These are phyloP conservation scores for Trypoxylon attenuatum DNA, from an alignment of 2,888 invertebrate species.

Conservation along the genomic window DNA sequence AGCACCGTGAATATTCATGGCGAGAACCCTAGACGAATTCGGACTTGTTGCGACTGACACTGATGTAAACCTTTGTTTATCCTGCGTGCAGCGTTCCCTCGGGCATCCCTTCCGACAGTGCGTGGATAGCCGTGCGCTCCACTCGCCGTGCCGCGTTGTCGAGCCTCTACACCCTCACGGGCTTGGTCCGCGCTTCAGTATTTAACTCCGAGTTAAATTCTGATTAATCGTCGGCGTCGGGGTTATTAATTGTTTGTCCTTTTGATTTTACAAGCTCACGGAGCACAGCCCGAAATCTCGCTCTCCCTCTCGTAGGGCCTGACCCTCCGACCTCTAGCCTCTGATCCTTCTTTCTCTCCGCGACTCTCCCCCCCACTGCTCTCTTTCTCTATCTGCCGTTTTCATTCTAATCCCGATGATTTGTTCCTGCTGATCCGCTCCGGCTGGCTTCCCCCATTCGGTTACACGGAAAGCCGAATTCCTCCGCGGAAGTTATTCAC, in stretches of 20 bases:
- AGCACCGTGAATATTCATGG: slow-evolving; percentile 67
- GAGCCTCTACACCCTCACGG: too few relatives aligned
- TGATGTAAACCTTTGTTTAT: slow-evolving; percentile 74
- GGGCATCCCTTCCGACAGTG: slow-evolving; percentile 27
- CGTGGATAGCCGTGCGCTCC: too few relatives aligned
- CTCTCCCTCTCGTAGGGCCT: slow-evolving; percentile 24
- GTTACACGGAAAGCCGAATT: slow-evolving; percentile 26
- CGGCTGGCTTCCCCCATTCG: slow-evolving; percentile 17
- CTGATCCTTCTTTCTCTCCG: slow-evolving; percentile 25
- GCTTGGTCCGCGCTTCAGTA: slow-evolving; percentile 53
- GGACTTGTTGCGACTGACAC: slow-evolving; percentile 75
- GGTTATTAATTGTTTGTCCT: slow-evolving; percentile 73
- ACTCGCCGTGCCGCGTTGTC: too few relatives aligned
- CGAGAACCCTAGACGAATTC: slow-evolving; percentile 68
- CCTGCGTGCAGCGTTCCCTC: slow-evolving; percentile 54
- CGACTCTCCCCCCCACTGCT: slow-evolving; percentile 14
- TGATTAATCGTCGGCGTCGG: slow-evolving; percentile 69
- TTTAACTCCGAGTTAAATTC: slow-evolving; percentile 71
- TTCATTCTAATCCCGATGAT: slow-evolving; percentile 71
- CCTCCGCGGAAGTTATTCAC: slow-evolving; percentile 25
- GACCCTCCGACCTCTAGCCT: neutral
- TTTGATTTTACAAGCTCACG: slow-evolving; percentile 68
- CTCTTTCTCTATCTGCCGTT: slow-evolving; percentile 24
- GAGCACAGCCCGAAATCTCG: slow-evolving; percentile 35
- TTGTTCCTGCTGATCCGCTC: slow-evolving; percentile 71